A percentile compares a stretch with the other conserved stretches of the same genome.
Conservation (phyloP, 23 tunicate species). For the Ascidia mentula region DNA sequence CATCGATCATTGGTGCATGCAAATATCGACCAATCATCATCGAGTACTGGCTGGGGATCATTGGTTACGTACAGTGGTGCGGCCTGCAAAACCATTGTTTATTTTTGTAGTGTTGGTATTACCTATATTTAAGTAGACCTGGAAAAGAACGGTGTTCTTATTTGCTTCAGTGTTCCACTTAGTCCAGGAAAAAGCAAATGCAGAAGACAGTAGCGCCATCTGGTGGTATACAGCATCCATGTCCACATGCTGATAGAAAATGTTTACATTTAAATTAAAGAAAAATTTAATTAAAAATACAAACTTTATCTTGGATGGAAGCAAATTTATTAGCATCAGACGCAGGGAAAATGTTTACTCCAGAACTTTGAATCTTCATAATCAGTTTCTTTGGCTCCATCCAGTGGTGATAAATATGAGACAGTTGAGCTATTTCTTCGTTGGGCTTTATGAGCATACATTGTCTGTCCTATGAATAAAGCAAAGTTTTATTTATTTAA, state of each 20-base stretch:
- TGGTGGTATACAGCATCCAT: constrained; percentile 64
- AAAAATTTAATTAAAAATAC: too few relatives aligned
- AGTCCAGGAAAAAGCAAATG: constrained; percentile 85
- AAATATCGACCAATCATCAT: constrained; percentile 55
- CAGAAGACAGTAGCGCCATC: constrained; percentile 74
- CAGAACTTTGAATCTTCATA: constrained; percentile 39
- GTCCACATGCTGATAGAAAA: constrained; percentile 39
- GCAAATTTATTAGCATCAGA: constrained; percentile 79
- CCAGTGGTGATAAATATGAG: constrained; percentile 76
- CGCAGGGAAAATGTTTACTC: constrained; percentile 85
- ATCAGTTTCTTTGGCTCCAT: constrained; percentile 50
- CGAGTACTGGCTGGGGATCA: constrained; percentile 28
- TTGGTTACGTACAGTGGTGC: background rate
- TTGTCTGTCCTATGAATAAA: constrained; percentile 35
- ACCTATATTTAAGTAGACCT: constrained; percentile 62
- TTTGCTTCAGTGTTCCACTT: constrained; percentile 69
- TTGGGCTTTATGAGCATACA: constrained; percentile 65
- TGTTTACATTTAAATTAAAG: too few relatives aligned
- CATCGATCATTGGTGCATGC: constrained; percentile 22
- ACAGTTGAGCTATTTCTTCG: constrained; percentile 40
- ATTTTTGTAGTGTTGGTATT: background rate
- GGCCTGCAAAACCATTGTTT: background rate
- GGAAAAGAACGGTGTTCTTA: constrained; percentile 46
- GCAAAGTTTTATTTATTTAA: background rate
- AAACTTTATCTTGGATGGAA: constrained; percentile 78